A percentile compares a stretch with the other conserved stretches of the same genome.
Evolutionary conservation across 2,888 invertebrate species (phyloP).

Genomic region (Teleogryllus oceanicus): DNA sequence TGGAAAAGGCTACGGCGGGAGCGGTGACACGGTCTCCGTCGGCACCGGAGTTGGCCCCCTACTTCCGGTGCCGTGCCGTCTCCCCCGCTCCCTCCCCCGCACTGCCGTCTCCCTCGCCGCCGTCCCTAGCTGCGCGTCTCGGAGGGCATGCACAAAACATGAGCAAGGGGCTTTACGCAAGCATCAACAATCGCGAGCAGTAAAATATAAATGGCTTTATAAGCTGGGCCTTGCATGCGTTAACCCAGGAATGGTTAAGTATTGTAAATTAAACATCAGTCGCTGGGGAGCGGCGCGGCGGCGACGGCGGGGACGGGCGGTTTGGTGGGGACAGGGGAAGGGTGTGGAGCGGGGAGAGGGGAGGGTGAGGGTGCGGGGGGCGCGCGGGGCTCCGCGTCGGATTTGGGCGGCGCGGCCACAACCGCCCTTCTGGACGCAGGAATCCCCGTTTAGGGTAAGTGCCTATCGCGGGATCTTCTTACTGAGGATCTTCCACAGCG

Average conservation of each 20-base stretch:
- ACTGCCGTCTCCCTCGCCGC: not conserved
- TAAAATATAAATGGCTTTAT: slow-evolving; percentile 18
- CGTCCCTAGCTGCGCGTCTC: not conserved
- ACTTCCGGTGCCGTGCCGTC: no score
- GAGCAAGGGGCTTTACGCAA: slow-evolving; percentile 18
- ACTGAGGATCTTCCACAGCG: not conserved
- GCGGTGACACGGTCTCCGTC: not conserved
- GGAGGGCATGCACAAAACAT: slow-evolving; percentile 10
- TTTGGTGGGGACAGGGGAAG: not conserved
- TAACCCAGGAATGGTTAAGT: slow-evolving; percentile 18
- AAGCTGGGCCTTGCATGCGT: slow-evolving; percentile 11
- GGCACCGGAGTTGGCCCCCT: no score
- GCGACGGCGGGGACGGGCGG: not conserved
- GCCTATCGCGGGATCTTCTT: not conserved
- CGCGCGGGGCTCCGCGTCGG: not conserved
- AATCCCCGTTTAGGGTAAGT: not conserved
- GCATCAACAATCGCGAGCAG: slow-evolving; percentile 10
- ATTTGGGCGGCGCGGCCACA: not conserved
- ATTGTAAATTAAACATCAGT: slow-evolving; percentile 11
- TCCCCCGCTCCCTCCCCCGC: not conserved
- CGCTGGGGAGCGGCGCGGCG: not conserved
- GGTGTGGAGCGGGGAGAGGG: not conserved
- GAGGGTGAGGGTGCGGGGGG: not conserved
- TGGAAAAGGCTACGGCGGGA: not conserved
- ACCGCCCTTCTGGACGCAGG: not conserved